phyloP scores from a whole-genome alignment of 2,797 vertebrate species.

The Pogonophryne albipinna region DNA sequence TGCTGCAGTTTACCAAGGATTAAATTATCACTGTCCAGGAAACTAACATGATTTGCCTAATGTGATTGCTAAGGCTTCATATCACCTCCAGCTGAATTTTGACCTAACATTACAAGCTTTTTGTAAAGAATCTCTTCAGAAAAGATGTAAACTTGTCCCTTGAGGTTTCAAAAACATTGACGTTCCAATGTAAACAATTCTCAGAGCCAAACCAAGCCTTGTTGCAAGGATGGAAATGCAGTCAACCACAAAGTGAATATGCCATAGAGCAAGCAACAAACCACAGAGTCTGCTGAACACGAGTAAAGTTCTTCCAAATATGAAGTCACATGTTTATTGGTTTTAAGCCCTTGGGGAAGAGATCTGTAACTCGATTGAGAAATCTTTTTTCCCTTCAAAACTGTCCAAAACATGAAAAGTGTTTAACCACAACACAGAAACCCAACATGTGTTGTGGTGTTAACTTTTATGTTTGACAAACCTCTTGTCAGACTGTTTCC shows the following conservation, averaged over 20 bases:
- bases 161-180: conserved; percentile 10
- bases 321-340: conserved; percentile 41
- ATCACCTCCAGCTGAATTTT: too few relatives aligned
- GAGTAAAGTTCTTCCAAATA: conserved; percentile 50
- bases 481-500: background rate
- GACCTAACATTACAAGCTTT: too few relatives aligned
- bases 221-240: conserved; percentile 17
- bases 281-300: conserved; percentile 18
- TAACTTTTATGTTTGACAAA: background rate
- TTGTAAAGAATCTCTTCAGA: background rate
- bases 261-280: conserved; percentile 38
- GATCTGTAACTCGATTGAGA: conserved; percentile 1
- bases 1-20: too few relatives aligned
- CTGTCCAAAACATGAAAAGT: background rate
- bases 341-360: conserved; percentile 17
- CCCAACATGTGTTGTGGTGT: background rate
- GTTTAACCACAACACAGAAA: background rate
- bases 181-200: conserved; percentile 16
- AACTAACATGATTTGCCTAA: too few relatives aligned
- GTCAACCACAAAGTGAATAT: conserved; percentile 5
- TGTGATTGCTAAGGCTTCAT: too few relatives aligned
- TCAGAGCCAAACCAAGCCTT: conserved; percentile 12
- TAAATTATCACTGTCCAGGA: too few relatives aligned
- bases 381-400: background rate
- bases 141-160: background rate